Conservation (phyloP, 2,113 vertebrate genomes). For the Polypterus senegalus region DNA sequence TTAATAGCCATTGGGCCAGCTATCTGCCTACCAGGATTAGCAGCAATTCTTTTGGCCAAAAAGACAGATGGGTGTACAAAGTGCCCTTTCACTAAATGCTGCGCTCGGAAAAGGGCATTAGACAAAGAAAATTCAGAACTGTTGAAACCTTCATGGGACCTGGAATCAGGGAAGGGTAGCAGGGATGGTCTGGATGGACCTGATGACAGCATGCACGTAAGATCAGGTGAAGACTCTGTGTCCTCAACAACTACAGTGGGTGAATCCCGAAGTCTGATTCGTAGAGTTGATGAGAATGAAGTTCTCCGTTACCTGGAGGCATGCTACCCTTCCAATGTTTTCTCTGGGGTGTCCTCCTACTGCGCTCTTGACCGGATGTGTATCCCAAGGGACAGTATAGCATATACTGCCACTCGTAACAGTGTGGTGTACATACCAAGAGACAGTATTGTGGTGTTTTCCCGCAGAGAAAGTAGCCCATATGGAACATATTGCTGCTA, state of each 20-base stretch:
- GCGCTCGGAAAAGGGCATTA: slow-evolving; percentile 33
- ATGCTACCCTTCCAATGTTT: slow-evolving; percentile 38
- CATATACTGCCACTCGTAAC: slow-evolving; percentile 41
- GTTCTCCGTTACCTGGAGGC: slow-evolving; percentile 48
- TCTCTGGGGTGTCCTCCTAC: slow-evolving; percentile 27
- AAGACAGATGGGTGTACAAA: slow-evolving; percentile 66
- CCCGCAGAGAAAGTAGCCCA: slow-evolving; percentile 52
- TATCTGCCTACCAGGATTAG: slow-evolving; percentile 64
- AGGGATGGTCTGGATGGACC: slow-evolving; percentile 39
- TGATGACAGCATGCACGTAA: slow-evolving; percentile 20
- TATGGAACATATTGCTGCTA: slow-evolving; percentile 65
- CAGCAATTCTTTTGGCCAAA: slow-evolving; percentile 56
- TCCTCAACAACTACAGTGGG: slow-evolving; percentile 28
- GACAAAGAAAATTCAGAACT: slow-evolving; percentile 50
- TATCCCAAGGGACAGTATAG: slow-evolving; percentile 34
- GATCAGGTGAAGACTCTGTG: slow-evolving; percentile 24
- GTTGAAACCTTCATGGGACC: slow-evolving; percentile 51
- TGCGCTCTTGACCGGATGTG: slow-evolving; percentile 49
- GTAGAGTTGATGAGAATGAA: slow-evolving; percentile 39
- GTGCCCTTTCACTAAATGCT: slow-evolving; percentile 15
- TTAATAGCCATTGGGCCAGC: slow-evolving; percentile 66
- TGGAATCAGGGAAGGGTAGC: slow-evolving; percentile 53
- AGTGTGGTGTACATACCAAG: slow-evolving; percentile 52
- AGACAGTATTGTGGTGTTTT: slow-evolving; percentile 52
- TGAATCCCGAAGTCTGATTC: slow-evolving; percentile 37